Evolutionary conservation across 2,113 vertebrate genomes (phyloP).

Genomic region (Gopherus flavomarginatus): DNA sequence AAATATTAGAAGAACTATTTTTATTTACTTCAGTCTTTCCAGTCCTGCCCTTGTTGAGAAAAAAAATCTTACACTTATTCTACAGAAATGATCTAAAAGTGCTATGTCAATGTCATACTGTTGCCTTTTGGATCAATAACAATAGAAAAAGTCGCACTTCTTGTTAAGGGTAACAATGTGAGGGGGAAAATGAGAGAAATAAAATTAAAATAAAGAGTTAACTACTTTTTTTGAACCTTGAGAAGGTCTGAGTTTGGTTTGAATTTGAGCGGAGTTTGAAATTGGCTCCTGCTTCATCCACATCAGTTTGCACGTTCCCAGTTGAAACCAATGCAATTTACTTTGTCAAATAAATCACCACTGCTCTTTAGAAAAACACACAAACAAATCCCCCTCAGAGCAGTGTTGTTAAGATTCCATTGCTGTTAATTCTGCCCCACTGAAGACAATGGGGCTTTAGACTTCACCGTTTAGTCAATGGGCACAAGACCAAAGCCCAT

Average conservation of each 20-base stretch:
- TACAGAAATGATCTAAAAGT: neutral
- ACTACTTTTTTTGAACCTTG: neutral
- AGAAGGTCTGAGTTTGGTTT: neutral
- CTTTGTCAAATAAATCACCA: constrained; percentile 19
- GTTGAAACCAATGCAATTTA: constrained; percentile 10
- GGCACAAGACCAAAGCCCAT: neutral
- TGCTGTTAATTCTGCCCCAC: neutral
- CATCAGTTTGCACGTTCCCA: neutral
- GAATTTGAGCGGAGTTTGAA: constrained; percentile 9
- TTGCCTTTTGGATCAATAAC: neutral
- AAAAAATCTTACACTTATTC: neutral
- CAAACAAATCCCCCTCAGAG: neutral
- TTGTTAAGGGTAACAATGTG: neutral
- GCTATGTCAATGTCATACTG: neutral
- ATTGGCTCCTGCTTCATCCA: neutral
- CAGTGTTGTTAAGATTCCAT: neutral
- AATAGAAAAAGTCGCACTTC: neutral
- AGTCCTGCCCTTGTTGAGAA: neutral
- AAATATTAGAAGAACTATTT: neutral
- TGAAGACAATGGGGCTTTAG: neutral
- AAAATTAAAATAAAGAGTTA: neutral
- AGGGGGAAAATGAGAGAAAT: neutral
- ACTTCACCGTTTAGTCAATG: neutral
- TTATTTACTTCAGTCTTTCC: constrained; percentile 23
- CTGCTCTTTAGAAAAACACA: neutral